phyloP scores from a whole-genome alignment of 1,140 invertebrate genomes.

The Oppia nitens region DNA sequence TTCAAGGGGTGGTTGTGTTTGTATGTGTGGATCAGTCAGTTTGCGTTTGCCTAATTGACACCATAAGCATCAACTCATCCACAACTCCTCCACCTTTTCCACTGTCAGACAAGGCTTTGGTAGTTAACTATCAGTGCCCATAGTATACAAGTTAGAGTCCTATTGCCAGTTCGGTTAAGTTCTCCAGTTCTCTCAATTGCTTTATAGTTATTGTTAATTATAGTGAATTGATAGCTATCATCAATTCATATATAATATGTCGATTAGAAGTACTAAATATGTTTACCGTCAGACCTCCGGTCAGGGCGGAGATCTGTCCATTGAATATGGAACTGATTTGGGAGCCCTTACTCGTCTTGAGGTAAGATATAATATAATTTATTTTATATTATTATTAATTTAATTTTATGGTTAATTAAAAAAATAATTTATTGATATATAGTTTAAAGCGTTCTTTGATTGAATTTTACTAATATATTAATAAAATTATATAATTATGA shows the following conservation, averaged over 20 bases:
- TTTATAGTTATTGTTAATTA: too few relatives aligned
- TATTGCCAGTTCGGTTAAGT: not conserved
- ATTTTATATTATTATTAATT: conserved; percentile 2
- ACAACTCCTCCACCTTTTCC: not conserved
- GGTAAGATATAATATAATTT: conserved; percentile 44
- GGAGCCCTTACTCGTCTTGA: conserved; percentile 77
- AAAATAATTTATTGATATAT: too few relatives aligned
- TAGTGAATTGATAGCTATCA: too few relatives aligned
- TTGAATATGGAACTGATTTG: conserved; percentile 79
- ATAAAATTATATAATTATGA: not conserved
- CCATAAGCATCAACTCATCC: not conserved
- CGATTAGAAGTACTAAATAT: conserved; percentile 71
- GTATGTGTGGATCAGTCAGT: not conserved
- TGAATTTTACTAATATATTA: not conserved
- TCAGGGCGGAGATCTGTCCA: conserved; percentile 62
- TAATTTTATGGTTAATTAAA: too few relatives aligned
- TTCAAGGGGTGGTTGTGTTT: not conserved
- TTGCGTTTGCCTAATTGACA: not conserved
- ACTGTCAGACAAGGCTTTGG: not conserved
- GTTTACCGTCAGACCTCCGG: conserved; percentile 56
- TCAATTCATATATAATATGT: conserved; percentile 2
- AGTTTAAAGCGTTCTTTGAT: too few relatives aligned
- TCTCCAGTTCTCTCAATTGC: not conserved
- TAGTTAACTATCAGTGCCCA: not conserved
- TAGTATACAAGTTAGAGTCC: not conserved